Evolutionary conservation across 2,797 vertebrate species (phyloP).

Genomic region (Hirundo rustica): DNA sequence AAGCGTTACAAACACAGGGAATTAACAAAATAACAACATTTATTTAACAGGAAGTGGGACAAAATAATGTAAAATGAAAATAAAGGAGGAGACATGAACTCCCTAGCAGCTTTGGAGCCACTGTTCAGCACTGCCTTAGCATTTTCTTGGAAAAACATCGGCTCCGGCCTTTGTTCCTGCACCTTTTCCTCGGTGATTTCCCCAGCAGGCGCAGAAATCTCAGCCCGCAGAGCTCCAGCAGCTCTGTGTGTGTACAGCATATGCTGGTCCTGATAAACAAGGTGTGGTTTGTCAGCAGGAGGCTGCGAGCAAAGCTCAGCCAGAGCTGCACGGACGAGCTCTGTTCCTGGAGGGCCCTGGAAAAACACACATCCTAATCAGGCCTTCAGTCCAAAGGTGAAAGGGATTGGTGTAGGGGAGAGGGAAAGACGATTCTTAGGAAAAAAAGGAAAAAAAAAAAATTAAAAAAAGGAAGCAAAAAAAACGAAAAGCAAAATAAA

Average conservation of each 20-base stretch:
- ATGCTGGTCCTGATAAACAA: neutral
- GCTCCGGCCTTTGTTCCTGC: conserved; percentile 6
- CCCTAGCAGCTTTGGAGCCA: neutral
- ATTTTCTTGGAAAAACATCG: conserved; percentile 60
- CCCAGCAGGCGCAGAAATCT: conserved; percentile 3
- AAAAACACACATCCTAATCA: neutral
- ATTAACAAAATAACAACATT: neutral
- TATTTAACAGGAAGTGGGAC: neutral
- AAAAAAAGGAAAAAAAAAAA: neutral
- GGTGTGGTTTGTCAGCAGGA: neutral
- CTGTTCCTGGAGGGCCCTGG: neutral
- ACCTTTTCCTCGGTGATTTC: conserved; percentile 59
- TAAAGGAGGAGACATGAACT: neutral
- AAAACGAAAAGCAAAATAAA: neutral
- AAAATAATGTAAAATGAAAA: neutral
- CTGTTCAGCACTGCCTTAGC: neutral
- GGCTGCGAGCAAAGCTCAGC: neutral
- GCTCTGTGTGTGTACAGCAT: neutral
- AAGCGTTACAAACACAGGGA: neutral
- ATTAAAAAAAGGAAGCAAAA: too few relatives aligned
- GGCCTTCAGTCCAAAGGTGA: neutral
- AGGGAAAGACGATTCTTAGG: neutral
- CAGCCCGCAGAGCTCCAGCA: neutral
- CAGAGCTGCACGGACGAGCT: neutral
- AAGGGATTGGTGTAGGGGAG: neutral